Evolutionary conservation across 1,140 invertebrate genomes (phyloP), one percentile per base, ranked within the genome.

Genomic region (Hormaphis cornu): DNA sequence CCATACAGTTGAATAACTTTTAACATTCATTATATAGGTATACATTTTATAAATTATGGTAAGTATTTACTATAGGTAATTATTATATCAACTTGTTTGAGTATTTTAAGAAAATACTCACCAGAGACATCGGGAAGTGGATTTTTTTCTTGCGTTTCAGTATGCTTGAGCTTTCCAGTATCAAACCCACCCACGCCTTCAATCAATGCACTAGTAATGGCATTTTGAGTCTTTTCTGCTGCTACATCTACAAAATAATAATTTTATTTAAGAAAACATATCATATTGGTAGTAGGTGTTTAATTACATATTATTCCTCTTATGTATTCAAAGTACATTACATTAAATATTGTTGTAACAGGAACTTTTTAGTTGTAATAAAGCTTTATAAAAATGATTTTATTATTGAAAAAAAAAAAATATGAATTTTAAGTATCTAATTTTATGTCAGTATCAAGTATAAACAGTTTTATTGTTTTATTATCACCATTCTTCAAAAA

Each of bases 81-180:
- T 26, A 28, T 16, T 28, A 52, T 26, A n/a, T 52, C n/a, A 52
- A 28, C 26, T 52, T 52, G n/a, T 33, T 4, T 30, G 5, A 18
- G 18, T 53, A 9, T 35, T 14, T 18, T 28, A 28, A 26, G 1
- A 14, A n/a, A 18, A 16, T 42, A 79, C 78, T 80, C 83, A 97
- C 93, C 92, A 83, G 93, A 90, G 86, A 95, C 93, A 77, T 93
- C 91, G 50, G 94, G 94, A 74, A 97, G 84, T 48, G 90, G 86
- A 78, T 94, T 93, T 79, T 97, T 97, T 78, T 95, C 93, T 75
- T 91, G 84, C 35, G 93, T 96, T 79, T 93, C 88, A 24, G 92
- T 91, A 76, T 93, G 93, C 80, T 95, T 96, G 78, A 97, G 80
- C 77, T 87, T 87, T 71, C 81, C 84, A 50, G 87, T 81, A 78